These are phyloP conservation scores for Vannuccia rotundouncinata DNA, from an alignment of 2,888 invertebrate species.

Conservation along the genomic window DNA sequence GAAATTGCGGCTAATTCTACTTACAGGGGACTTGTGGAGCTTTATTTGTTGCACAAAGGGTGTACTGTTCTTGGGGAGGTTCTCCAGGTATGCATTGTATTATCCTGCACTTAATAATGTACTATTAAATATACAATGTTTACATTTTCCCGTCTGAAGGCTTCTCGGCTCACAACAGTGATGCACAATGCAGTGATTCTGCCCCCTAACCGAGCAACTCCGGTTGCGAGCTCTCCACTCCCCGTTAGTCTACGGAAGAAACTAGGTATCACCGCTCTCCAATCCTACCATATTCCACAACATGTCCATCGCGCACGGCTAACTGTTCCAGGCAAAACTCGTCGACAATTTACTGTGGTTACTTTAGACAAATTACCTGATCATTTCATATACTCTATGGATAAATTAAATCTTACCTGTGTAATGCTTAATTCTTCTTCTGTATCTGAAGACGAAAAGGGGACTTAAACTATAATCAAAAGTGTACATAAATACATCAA, in stretches of 20 bases:
- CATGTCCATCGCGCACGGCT: neutral
- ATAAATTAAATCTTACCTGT: neutral
- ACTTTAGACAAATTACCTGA: neutral
- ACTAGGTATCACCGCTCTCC: neutral
- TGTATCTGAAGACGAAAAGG: neutral
- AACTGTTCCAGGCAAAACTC: neutral
- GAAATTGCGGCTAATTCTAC: constrained; percentile 9
- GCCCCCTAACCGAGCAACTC: neutral
- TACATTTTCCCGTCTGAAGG: neutral
- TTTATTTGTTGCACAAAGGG: constrained; percentile 21
- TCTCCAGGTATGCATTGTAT: constrained; percentile 4
- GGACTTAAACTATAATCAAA: too few species aligned
- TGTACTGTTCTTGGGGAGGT: constrained; percentile 25
- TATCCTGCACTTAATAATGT: neutral
- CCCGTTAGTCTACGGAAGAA: neutral
- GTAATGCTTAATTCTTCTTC: neutral
- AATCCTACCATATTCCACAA: neutral
- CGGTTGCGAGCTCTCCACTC: neutral
- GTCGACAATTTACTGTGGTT: neutral
- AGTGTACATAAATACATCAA: too few species aligned
- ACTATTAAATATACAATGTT: too few species aligned
- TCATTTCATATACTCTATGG: neutral
- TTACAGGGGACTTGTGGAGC: constrained; percentile 2
- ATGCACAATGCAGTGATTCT: neutral
- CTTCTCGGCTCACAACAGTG: neutral